phyloP scores from a whole-genome alignment of 2,888 invertebrate genomes.

The Meandrusa payeni region DNA sequence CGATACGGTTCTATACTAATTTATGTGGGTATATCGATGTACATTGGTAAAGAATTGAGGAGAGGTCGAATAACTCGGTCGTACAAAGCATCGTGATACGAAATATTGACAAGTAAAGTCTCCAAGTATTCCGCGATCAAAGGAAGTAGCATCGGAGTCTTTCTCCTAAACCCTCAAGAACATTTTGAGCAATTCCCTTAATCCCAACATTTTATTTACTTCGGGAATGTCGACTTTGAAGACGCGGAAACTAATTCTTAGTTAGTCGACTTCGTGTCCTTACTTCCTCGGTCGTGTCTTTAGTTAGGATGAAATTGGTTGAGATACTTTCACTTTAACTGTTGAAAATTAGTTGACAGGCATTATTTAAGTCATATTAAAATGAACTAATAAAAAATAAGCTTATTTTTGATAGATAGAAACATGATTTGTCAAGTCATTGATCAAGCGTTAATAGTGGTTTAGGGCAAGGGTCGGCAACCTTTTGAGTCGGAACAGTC shows the following conservation, averaged over 20 bases:
- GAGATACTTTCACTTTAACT: conserved; percentile 41
- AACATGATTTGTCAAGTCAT: too few species aligned
- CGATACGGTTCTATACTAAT: conserved; percentile 37
- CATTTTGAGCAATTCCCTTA: conserved; percentile 42
- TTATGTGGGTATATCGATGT: conserved; percentile 36
- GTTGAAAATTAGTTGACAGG: too few species aligned
- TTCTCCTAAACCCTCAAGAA: conserved; percentile 40
- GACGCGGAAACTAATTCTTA: conserved; percentile 68
- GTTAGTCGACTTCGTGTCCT: conserved; percentile 49
- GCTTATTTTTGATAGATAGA: too few species aligned
- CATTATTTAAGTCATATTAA: too few species aligned
- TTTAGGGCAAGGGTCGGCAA: too few species aligned
- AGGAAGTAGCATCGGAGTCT: conserved; percentile 45
- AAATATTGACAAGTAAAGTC: conserved; percentile 53
- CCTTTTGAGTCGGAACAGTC: too few species aligned
- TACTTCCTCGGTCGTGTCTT: conserved; percentile 48
- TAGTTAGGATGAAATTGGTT: conserved; percentile 61
- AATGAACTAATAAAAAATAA: too few species aligned
- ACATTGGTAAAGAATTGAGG: conserved; percentile 45
- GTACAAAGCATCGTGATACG: conserved; percentile 49
- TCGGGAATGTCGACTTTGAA: conserved; percentile 68
- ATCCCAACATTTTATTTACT: conserved; percentile 62
- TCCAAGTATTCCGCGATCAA: conserved; percentile 61
- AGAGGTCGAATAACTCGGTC: conserved; percentile 48
- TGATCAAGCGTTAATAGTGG: too few species aligned